Base-by-base conservation (phyloP, 2,797 vertebrate genomes). In the Emys orbicularis region DNA sequence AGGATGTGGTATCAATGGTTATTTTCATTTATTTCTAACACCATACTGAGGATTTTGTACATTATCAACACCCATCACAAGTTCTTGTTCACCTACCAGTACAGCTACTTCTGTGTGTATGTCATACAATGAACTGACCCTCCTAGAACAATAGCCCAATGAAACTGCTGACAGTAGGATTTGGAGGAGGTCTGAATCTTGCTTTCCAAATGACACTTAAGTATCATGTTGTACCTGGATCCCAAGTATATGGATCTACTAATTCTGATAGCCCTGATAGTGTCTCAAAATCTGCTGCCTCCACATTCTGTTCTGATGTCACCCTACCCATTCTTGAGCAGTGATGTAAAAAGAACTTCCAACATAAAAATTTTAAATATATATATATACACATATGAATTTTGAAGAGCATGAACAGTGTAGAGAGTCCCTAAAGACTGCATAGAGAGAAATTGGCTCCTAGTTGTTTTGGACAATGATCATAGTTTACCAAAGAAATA, bases 1-100 rank as follows among this genome's bases (percentile, higher is more conserved):
- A 87, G 47, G 25, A 84, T 77, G 19, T n/a, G 12, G 4, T 84
- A 59, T 53, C 86, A 89, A 76, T 87, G 21, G 23, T 93, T 95
- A 90, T 79, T 92, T 91, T 79, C 77, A 37, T 31, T 61, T 65
- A 84, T 79, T 93, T 80, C 90, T 21, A 89, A 6, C 49, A 81
- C 10, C 59, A 88, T 72, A 83, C 5, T 86, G 59, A 83, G 9
- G 81, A 77, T 44, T 80, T 50, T 79, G 23, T 80, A 87, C 95
- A 56, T 16, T 85, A 61, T 41, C 61, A 84, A n/a, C 11, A 61
- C 37, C 31, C 54, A 25, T 50, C 84, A 80, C 31, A 85, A 84
- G 72, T 80, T 2, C 1, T 15, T 74, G 89, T 72, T 88, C 83
- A 84, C 18, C 34, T 21, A 0, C 74, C 90, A 87, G 4, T 34